Evolutionary conservation across 2,797 vertebrate genomes (phyloP), one percentile per base, ranked within the genome.

Genomic region (Melanotaenia maccullochi): DNA sequence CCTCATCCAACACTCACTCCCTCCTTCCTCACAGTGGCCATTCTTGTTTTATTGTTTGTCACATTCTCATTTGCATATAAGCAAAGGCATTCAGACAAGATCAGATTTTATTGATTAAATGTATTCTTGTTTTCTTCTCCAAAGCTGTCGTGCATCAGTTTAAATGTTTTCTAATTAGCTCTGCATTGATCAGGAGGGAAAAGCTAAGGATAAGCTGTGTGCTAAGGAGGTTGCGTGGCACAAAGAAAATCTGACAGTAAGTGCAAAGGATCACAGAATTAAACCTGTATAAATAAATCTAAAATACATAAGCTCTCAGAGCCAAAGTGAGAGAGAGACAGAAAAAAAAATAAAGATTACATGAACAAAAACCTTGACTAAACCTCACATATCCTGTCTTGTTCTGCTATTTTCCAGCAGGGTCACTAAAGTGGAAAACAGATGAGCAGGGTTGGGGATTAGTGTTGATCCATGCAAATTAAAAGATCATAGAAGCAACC

Each of bases 401-500:
- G 54, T 73, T 82, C 70, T 71, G 65, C 73, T 65, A 63, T 85
- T 89, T 86, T 85, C 79, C 79, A 80, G 71, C 71, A 64, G 79
- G 84, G 83, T 84, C 84, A 79, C 57, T 60, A 30, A 69, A 82
- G 81, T 83, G 76, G 79, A 88, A 80, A 78, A 68, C 68, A 85
- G 82, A 86, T 85, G 85, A 84, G 58, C 73, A 51, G 73, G 74
- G 82, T 69, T 33, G 57, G 56, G 79, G 87, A 91, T 92, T 90
- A 92, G 78, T 71, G 71, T 76, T 89, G 85, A 91, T 86, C 85
- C 86, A 85, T 83, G 79, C 86, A 91, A 90, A 92, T 92, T 84
- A 92, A 91, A 89, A 89, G 85, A 90, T 89, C 87, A 85, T n/a
- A 60, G 75, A 71, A 70, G 72, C 65, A 78, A 81, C 80, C 78